Base-by-base conservation (phyloP, 2,113 vertebrate species). In the Psammodynastes pulverulentus region DNA sequence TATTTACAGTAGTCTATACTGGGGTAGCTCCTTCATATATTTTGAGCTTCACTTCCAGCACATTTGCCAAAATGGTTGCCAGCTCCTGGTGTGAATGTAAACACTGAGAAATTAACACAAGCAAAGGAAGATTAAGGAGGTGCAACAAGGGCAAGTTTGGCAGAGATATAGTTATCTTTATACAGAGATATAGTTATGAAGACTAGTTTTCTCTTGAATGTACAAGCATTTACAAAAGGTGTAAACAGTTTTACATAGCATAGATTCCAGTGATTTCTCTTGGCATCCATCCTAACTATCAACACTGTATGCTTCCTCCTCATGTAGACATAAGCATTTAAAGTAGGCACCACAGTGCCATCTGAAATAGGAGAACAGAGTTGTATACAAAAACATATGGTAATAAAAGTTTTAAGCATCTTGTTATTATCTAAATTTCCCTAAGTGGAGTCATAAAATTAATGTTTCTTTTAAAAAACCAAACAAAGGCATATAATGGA, bases 301-400 rank as follows among this genome's bases (percentile, higher is more conserved):
- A 92, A 53, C 87, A 49, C 87, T 92, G 23, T 23, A 84, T 89
- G 67, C 24, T 92, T 88, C 52, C 43, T 89, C 79, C 24, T 84
- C 88, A 52, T 92, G 51, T 84, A 92, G 67, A 53, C 91, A 92
- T 45, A 92, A 84, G 67, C 58, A 92, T 84, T 92, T 43, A 48
- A 88, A 34, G 58, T 34, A 23, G 51, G 87, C 54, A n/a, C 45
- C 39, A 72, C 43, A 89, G 52, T 56, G 84, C 19, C 34, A 89
- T 48, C 87, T 89, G 51, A 89, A 92, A 56, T 10, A 89, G 87
- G 51, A 89, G 49, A 89, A 53, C 43, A 19, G 51, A 88, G 91
- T 17, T 21, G 51, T 24, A 87, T 26, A 54, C 53, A 88, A 24
- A 56, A 91, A 92, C 10, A 89, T 43, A 45, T 21, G 34, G 51